These are phyloP conservation scores for Thunnus maccoyii DNA, from an alignment of 2,113 vertebrate genomes.

Conservation along the genomic window DNA sequence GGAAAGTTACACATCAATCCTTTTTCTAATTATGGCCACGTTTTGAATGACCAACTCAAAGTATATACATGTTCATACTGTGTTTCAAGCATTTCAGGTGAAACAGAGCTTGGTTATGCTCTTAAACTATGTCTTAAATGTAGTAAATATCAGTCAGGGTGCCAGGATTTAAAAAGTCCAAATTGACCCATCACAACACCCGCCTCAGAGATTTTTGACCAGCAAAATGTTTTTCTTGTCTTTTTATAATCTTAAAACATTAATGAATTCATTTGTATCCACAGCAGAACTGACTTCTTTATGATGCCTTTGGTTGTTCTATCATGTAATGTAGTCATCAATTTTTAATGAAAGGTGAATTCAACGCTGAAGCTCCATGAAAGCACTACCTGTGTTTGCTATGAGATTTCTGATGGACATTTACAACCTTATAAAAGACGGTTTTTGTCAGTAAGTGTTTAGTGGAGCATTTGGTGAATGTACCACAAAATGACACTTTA, in stretches of 20 bases:
- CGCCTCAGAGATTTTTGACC: no score
- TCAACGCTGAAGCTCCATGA: not conserved
- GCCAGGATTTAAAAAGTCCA: no score
- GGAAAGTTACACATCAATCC: not conserved
- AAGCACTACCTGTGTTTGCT: conserved; percentile 11
- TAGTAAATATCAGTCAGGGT: not conserved
- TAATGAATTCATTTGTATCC: conserved; percentile 9
- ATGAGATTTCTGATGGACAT: conserved; percentile 4
- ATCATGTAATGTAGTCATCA: not conserved
- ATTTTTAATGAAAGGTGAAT: conserved; percentile 16
- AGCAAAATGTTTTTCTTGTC: no score
- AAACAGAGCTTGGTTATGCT: not conserved
- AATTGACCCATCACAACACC: no score
- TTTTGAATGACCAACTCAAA: no score
- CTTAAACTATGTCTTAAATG: not conserved
- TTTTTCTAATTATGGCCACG: not conserved
- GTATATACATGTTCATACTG: not conserved
- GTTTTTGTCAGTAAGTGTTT: conserved; percentile 32
- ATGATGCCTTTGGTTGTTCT: not conserved
- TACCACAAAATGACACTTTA: conserved; percentile 12
- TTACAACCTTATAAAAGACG: conserved; percentile 12
- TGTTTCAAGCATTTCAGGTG: not conserved
- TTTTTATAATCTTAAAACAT: not conserved
- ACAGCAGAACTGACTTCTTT: not conserved
- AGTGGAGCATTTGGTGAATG: not conserved